These are phyloP conservation scores for Paramormyrops kingsleyae DNA, from an alignment of 2,113 vertebrate species.

Conservation along the genomic window DNA sequence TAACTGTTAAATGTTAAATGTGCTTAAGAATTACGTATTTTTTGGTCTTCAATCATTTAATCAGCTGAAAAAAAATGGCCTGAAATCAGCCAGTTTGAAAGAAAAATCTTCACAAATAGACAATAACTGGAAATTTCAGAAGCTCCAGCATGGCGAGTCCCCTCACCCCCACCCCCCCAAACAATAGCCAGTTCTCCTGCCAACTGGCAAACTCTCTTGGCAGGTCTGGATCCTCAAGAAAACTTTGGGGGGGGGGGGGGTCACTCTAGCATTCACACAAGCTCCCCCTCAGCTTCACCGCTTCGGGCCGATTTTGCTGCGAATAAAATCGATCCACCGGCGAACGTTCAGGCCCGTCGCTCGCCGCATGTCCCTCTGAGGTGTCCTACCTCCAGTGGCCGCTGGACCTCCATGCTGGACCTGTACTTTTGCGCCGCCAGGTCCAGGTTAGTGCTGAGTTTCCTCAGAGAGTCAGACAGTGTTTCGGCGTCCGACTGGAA, in stretches of 20 bases:
- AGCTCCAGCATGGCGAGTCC: no score
- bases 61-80: background rate
- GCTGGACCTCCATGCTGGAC: conserved; percentile 61
- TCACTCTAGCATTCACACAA: background rate
- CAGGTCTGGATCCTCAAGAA: no score
- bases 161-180: no score
- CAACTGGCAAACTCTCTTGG: no score
- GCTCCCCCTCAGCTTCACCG: background rate
- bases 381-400: conserved; percentile 76
- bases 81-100: background rate
- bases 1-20: no score
- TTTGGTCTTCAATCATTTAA: background rate
- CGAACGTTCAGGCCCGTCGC: background rate
- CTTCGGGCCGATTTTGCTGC: background rate
- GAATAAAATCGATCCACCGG: background rate
- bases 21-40: background rate
- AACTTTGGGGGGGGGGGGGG: background rate
- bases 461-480: conserved; percentile 63
- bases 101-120: no score
- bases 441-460: conserved; percentile 68
- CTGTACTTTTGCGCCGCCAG: conserved; percentile 60
- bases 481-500: conserved; percentile 79
- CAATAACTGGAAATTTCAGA: no score
- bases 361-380: background rate
- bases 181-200: no score